Evolutionary conservation across 2,113 vertebrate genomes (phyloP), one percentile per base, ranked within the genome.

Genomic region (Camelus bactrianus): DNA sequence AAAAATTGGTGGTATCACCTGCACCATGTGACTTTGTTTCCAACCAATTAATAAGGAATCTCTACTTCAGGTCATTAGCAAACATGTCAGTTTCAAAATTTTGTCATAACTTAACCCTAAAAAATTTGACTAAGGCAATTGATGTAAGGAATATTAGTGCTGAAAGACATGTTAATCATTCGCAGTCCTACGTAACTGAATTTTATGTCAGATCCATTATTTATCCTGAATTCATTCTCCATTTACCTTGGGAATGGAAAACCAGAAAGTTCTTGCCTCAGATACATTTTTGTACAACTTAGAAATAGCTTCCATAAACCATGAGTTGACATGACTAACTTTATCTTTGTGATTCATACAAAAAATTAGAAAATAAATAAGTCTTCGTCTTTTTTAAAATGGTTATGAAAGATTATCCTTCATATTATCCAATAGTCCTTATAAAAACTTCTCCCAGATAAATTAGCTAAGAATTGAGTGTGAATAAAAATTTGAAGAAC

Each of bases 331-430:
- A 69, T 58, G 14, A 92, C 46, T 54, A 58, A 26, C 24, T 86
- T 96, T 76, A 46, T 56, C n/a, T n/a, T 81, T 81, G 38, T 17
- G 19, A 69, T 81, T 89, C 5, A 65, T 89, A 0, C 24, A 56
- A 84, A 28, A 90, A 65, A 24, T 26, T 58, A 72, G 48, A 83
- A 73, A 93, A 93, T 54, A 50, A 89, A 79, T 32, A n/a, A n/a
- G 3, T 28, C 28, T 58, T 9, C 16, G 46, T 52, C 3, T 77
- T 89, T 70, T 64, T 50, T 58, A 56, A 80, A 84, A 48, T 0
- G 58, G 2, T 10, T 30, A 42, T 73, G n/a, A 48, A 89, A 96
- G 0, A 64, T 0, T 38, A 56, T 24, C 4, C 5, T 75, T 67
- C 22, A 19, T 17, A 50, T 16, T 75, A 70, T 12, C 24, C 20